phyloP scores from a whole-genome alignment of 2,113 vertebrate genomes.

The Chiloscyllium plagiosum region DNA sequence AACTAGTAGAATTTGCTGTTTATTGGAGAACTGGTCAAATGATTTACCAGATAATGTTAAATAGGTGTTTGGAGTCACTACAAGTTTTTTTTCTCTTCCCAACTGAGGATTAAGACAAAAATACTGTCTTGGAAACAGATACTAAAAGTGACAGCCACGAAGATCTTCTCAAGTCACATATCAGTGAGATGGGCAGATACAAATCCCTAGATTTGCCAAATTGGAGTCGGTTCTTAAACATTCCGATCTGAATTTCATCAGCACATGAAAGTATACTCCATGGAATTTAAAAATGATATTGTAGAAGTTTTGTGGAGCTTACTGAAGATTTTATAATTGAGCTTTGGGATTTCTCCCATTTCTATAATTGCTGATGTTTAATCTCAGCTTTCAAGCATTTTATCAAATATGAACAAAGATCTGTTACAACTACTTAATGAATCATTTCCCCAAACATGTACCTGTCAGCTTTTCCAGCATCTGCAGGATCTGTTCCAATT shows the following conservation, averaged over 20 bases:
- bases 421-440: background rate
- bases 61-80: no score
- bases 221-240: background rate
- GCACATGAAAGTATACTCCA: no score
- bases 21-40: background rate
- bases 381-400: background rate
- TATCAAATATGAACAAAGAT: background rate
- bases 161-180: no score
- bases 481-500: background rate
- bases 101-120: no score
- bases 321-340: no score
- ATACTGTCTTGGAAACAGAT: no score
- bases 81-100: no score
- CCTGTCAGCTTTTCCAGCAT: constrained; percentile 2
- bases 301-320: no score
- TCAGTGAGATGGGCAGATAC: no score
- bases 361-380: background rate
- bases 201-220: background rate
- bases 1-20: background rate
- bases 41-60: background rate
- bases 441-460: background rate
- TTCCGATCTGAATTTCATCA: no score
- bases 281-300: no score
- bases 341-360: background rate
- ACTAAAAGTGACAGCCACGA: no score